phyloP scores from a whole-genome alignment of 92 coral and sea anemone genomes.

The Epizoanthus ramosus region DNA sequence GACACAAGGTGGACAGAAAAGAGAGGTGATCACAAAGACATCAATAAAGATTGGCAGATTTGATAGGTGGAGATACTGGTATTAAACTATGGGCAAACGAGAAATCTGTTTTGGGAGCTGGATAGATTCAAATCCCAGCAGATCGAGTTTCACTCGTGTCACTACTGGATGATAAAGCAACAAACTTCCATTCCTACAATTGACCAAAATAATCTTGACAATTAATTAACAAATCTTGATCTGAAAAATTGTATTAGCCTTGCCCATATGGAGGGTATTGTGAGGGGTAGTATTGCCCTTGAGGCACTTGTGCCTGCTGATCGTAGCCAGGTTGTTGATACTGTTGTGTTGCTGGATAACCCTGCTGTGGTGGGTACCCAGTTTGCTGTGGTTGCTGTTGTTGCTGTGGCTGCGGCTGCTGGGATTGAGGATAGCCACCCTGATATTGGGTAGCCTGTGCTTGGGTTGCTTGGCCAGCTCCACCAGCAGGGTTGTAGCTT shows the following conservation, averaged over 20 bases:
- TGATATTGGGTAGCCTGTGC: conserved; percentile 39
- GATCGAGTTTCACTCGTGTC: too few relatives aligned
- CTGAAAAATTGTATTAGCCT: neutral
- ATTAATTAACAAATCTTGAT: too few relatives aligned
- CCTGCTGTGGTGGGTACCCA: conserved; percentile 45
- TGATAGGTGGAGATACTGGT: too few relatives aligned
- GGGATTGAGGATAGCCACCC: conserved; percentile 34
- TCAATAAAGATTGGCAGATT: too few relatives aligned
- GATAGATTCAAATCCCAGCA: too few relatives aligned
- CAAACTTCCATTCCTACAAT: too few relatives aligned
- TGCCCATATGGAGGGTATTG: conserved; percentile 2
- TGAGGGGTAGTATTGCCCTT: neutral
- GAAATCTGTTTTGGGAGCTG: too few relatives aligned
- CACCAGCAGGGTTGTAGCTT: neutral
- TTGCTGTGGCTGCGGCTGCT: conserved; percentile 40
- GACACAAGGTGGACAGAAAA: too few relatives aligned
- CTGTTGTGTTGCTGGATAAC: conserved; percentile 47
- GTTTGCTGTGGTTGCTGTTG: conserved; percentile 16
- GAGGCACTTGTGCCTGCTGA: conserved; percentile 26
- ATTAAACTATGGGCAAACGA: too few relatives aligned
- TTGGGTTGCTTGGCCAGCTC: neutral
- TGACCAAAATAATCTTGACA: too few relatives aligned
- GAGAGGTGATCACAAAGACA: too few relatives aligned
- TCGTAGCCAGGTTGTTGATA: conserved; percentile 58
- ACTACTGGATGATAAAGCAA: too few relatives aligned